Evolutionary conservation across 2,113 vertebrate genomes (phyloP).

Genomic region (Ammodytes dubius): DNA sequence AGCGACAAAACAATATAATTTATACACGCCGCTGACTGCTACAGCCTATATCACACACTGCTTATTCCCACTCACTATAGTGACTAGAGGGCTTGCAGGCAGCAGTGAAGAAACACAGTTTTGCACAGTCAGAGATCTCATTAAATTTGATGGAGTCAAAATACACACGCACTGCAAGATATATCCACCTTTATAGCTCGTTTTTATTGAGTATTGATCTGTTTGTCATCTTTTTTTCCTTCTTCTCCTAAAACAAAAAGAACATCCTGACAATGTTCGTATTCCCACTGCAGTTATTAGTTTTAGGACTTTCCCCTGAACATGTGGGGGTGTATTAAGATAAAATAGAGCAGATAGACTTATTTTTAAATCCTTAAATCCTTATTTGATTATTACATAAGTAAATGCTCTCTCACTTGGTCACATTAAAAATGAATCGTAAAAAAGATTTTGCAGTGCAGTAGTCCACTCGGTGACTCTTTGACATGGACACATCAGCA

Average conservation of each 20-base stretch:
- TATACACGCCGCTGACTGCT: background rate
- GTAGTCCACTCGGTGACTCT: too few species aligned
- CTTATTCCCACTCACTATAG: background rate
- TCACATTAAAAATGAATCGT: too few species aligned
- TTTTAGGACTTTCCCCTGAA: slow-evolving; percentile 21
- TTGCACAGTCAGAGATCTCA: background rate
- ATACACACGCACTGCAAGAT: background rate
- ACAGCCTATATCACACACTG: background rate
- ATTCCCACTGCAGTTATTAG: slow-evolving; percentile 37
- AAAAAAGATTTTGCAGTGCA: slow-evolving; percentile 8
- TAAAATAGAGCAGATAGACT: background rate
- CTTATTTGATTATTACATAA: slow-evolving; percentile 7
- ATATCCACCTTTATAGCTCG: background rate
- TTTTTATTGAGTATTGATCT: slow-evolving; percentile 15
- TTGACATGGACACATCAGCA: slow-evolving; percentile 22
- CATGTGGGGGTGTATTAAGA: background rate
- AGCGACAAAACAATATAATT: slow-evolving; percentile 1
- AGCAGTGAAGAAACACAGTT: background rate
- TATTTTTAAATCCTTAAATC: background rate
- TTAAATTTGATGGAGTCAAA: background rate
- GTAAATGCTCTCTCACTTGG: background rate
- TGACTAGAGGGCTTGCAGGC: background rate
- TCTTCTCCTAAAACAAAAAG: slow-evolving; percentile 31
- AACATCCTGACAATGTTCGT: slow-evolving; percentile 1
- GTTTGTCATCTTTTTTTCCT: slow-evolving; percentile 3